Evolutionary conservation across 2,888 invertebrate genomes (phyloP).

Genomic region (Odontothrips loti): DNA sequence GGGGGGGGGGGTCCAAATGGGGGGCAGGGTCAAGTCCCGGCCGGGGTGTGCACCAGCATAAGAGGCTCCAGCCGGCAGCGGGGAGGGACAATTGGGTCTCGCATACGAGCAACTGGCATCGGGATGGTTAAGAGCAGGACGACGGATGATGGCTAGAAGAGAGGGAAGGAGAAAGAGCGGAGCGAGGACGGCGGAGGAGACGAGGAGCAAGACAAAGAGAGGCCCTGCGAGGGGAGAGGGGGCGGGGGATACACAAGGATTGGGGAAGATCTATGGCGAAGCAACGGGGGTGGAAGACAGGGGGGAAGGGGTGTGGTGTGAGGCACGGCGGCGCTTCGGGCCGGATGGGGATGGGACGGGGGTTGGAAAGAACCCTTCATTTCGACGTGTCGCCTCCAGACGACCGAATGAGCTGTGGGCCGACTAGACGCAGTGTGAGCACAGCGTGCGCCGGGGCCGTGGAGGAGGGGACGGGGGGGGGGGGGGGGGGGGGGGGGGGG

Average conservation of each 20-base stretch:
- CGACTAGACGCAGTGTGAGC: neutral
- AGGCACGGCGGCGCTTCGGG: no score
- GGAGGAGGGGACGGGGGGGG: neutral
- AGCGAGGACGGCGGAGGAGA: neutral
- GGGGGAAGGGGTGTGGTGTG: no score
- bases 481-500: neutral
- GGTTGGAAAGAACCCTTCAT: conserved; percentile 24
- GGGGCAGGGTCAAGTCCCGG: no score
- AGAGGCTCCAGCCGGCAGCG: neutral
- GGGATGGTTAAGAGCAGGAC: no score
- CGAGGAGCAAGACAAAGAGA: neutral
- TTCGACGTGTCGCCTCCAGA: conserved; percentile 25
- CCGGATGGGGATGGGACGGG: neutral
- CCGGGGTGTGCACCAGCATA: neutral
- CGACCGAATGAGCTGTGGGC: conserved; percentile 17
- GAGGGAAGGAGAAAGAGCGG: neutral
- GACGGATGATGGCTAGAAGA: neutral
- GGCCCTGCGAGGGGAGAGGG: no score
- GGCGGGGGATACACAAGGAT: no score
- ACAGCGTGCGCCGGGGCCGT: neutral
- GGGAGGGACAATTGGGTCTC: neutral
- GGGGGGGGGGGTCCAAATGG: neutral
- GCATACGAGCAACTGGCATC: no score
- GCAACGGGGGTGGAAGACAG: no score
- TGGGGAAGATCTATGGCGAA: no score